phyloP scores from a whole-genome alignment of 2,797 vertebrate genomes.

The Pogoniulus pusillus region DNA sequence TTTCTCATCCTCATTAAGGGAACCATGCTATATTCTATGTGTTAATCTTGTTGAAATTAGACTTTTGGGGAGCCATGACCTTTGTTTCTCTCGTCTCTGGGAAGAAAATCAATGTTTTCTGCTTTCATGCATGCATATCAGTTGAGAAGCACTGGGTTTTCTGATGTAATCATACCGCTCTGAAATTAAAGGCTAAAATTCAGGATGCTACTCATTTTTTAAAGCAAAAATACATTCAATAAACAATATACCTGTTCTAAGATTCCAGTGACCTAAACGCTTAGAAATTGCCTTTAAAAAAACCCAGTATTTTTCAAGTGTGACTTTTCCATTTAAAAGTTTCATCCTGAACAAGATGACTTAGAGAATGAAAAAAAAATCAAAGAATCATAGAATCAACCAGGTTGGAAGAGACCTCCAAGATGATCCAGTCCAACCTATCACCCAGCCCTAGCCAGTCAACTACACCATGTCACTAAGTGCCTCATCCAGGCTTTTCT shows the following conservation, averaged over 20 bases:
- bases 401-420: no score
- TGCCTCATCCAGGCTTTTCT: no score
- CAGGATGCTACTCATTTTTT: neutral
- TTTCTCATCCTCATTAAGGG: conserved; percentile 40
- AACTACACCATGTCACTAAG: no score
- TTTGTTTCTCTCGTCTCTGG: conserved; percentile 48
- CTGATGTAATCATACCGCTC: conserved; percentile 17
- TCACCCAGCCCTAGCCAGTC: no score
- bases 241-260: neutral
- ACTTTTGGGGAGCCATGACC: conserved; percentile 49
- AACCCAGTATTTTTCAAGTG: neutral
- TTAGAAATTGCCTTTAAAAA: neutral
- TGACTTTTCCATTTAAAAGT: neutral
- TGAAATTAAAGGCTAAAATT: conserved; percentile 33
- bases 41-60: conserved; percentile 50
- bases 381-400: no score
- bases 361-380: no score
- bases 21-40: conserved; percentile 4
- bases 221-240: neutral
- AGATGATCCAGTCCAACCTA: no score
- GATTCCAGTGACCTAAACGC: neutral
- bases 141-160: neutral
- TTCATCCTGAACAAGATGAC: no score
- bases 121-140: neutral
- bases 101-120: conserved; percentile 62